phyloP scores from a whole-genome alignment of 2,888 invertebrate genomes.

The Cinara cedri region DNA sequence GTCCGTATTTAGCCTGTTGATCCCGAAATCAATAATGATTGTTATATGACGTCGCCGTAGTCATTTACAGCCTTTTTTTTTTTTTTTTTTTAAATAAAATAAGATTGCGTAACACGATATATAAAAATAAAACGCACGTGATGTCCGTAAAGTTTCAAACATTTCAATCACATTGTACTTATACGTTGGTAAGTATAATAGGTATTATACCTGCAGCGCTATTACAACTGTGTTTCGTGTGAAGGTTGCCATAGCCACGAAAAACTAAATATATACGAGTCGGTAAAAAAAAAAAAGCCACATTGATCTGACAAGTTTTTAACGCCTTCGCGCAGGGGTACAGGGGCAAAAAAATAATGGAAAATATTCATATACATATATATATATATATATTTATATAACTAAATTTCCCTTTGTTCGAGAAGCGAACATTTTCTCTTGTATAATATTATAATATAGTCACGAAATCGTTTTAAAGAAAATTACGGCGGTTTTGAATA shows the following conservation, averaged over 20 bases:
- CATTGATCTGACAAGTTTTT: conserved; percentile 9
- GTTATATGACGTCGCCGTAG: background rate
- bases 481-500: background rate
- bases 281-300: conserved; percentile 6
- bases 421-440: too few relatives aligned
- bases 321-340: background rate
- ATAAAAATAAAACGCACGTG: conserved; percentile 17
- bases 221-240: conserved; percentile 7
- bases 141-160: background rate
- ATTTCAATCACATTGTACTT: conserved; percentile 18
- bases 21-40: conserved; percentile 31
- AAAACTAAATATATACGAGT: conserved; percentile 13
- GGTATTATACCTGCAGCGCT: too few relatives aligned
- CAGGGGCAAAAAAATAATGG: background rate
- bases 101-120: conserved; percentile 17
- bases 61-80: conserved; percentile 1
- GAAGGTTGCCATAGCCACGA: conserved; percentile 46
- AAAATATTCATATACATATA: background rate
- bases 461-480: background rate
- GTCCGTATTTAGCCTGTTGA: conserved; percentile 38
- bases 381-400: too few relatives aligned
- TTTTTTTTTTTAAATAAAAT: too few relatives aligned
- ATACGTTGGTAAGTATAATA: too few relatives aligned
- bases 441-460: too few relatives aligned
- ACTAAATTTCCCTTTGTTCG: background rate